Base-by-base conservation (phyloP, 2,797 vertebrate genomes). In the Crypturellus tataupa region DNA sequence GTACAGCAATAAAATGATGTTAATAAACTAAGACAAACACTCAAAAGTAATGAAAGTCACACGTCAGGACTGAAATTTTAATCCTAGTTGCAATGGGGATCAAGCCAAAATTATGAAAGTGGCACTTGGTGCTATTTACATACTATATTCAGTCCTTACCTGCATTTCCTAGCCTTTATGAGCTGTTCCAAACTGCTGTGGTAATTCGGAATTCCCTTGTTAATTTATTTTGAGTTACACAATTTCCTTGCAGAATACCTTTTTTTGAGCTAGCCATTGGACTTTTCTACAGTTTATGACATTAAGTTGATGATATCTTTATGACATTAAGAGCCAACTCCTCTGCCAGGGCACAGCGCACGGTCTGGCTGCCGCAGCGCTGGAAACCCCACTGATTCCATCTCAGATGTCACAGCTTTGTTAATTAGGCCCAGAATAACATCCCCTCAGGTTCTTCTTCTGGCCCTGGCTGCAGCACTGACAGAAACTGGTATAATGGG, bases 11-110 rank as follows among this genome's bases (percentile, higher is more conserved):
- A 95, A 95, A 96, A 85, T 79, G 65, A 80, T 89, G 42, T 80
- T 93, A 95, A 92, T 59, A 96, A 83, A 17, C 21, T 91, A 55
- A 94, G 64, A 95, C 29, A 96, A 95, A 89, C 76, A 44, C 73
- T 89, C 56, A 76, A 93, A 95, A 77, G 35, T 83, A 93, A 92
- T 79, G 37, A 73, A 91, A 95, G 44, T 58, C 79, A 62, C 10
- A 82, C 65, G 76, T 92, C 75, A 94, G 49, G 56, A 59, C 64
- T 79, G 90, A 95, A 95, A 80, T 81, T 86, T 88, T 89, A 86
- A 94, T 93, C 7, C 21, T 87, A 10, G 27, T 93, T 80, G 70
- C 31, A 91, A 75, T 29, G 67, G 15, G 14, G 67, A 72, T 79
- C 12, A 42, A 60, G 77, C 12, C 79, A 91, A 31, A 79, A 42